Evolutionary conservation across 2,888 invertebrate species (phyloP).

Genomic region (Mechanitis mazaeus): DNA sequence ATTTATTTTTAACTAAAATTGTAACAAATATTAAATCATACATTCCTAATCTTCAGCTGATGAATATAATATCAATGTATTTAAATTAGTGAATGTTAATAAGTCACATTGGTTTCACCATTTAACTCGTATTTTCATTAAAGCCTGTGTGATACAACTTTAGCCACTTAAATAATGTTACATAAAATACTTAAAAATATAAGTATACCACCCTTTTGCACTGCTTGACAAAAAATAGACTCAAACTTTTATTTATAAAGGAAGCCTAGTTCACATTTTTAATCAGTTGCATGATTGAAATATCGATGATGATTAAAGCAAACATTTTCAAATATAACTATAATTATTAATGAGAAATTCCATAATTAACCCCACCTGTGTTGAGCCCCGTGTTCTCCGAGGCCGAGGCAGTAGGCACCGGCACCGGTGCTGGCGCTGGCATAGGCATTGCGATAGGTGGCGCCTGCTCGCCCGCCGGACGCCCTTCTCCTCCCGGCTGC

Average conservation of each 20-base stretch:
- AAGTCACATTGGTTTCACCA: slow-evolving; percentile 20
- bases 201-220: too few relatives aligned
- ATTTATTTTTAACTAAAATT: too few relatives aligned
- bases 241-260: background rate
- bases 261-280: background rate
- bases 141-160: background rate
- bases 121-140: background rate
- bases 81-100: slow-evolving; percentile 13
- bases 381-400: slow-evolving; percentile 85
- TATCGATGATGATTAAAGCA: slow-evolving; percentile 13
- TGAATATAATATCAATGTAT: slow-evolving; percentile 2
- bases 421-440: slow-evolving; percentile 66
- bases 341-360: slow-evolving; percentile 67
- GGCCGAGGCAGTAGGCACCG: slow-evolving; percentile 51
- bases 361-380: slow-evolving; percentile 78
- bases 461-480: slow-evolving; percentile 71
- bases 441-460: slow-evolving; percentile 81
- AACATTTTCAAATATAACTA: slow-evolving; percentile 17
- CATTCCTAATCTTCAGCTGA: background rate
- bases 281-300: slow-evolving; percentile 13
- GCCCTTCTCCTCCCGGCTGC: slow-evolving; percentile 74
- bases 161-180: background rate
- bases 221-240: background rate
- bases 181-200: background rate
- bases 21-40: background rate